Percentiles rank a stretch among this genome's conserved stretches.
These are phyloP conservation scores for Ecliptopera silaceata DNA, from an alignment of 2,888 invertebrate species.

Conservation along the genomic window DNA sequence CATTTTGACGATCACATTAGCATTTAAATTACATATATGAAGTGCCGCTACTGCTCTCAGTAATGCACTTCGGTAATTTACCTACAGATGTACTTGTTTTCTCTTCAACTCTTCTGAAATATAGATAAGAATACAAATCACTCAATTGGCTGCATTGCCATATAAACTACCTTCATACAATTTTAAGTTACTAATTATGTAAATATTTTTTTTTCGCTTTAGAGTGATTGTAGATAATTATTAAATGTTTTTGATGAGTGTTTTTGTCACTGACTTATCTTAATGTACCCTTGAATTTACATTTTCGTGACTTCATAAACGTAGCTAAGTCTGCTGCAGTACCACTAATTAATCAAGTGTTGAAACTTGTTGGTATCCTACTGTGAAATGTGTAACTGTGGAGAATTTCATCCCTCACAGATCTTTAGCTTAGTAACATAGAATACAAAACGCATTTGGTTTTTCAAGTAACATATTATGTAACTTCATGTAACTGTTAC, in stretches of 20 bases:
- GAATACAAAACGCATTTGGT: no score
- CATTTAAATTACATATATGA: constrained; percentile 27
- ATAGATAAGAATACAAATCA: not conserved
- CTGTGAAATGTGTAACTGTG: no score
- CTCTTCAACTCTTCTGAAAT: not conserved
- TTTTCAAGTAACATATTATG: no score
- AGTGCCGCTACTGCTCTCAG: constrained; percentile 2
- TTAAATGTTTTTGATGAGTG: constrained; percentile 9
- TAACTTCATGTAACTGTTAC: no score
- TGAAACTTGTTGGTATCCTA: no score
- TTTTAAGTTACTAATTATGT: not conserved
- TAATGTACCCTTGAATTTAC: not conserved
- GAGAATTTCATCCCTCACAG: no score
- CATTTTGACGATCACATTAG: constrained; percentile 21
- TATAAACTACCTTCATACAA: not conserved
- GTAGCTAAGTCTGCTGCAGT: no score
- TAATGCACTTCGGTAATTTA: constrained; percentile 7
- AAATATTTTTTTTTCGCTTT: constrained; percentile 14
- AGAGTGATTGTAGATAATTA: constrained; percentile 16
- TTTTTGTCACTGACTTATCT: constrained; percentile 14
- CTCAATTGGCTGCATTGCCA: not conserved
- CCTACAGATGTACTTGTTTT: constrained; percentile 1
- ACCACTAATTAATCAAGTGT: no score
- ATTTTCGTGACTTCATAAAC: no score
- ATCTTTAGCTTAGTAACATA: no score